Evolutionary conservation across 2,113 vertebrate genomes (phyloP), one percentile per base, ranked within the genome.

Genomic region (Etheostoma spectabile): DNA sequence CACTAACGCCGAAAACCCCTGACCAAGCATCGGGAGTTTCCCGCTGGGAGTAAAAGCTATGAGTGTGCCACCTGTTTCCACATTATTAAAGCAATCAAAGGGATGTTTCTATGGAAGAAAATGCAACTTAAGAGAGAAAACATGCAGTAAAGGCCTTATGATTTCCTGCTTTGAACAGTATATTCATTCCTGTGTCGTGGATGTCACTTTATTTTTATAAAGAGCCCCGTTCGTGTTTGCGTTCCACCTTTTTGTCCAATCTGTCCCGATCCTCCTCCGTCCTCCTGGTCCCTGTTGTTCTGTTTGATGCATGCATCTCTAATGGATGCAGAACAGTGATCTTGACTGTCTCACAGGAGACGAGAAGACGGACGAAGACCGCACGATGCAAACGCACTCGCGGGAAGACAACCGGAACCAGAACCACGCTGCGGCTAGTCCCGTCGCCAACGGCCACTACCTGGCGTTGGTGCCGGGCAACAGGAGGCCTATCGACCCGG

Each of bases 301-400:
- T 86, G 86, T 91, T 80, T 89, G 68, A 87, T 90, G 91, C 88
- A 80, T 93, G 89, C 90, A 82, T 92, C 86, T 88, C 52, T 93
- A 80, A 91, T 73, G 71, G 87, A 93, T 80, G 92, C 90, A 84
- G 88, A 88, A 42, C 88, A 93, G 94, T 94, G 93, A 93, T 91
- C 82, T 92, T 92, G 82, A 93, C 92, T 96, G 93, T 95, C 92
- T 92, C 88, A 89, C 94, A 96, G 95, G 93, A 90, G 85, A 93
- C 76, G 61, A 60, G 82, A 92, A 91, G 79, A 90, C 18, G 45
- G 90, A 78, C 2, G 82, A 85, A 60, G 85, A 66, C 42, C 51
- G 42, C 72, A 24, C 18, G 74, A 61, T 56, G 68, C 87, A 73
- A 75, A 71, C 62, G 5, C 35, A 46, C 82, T 88, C 70, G 5